These are phyloP conservation scores for Diorhabda elongata DNA, from an alignment of 1,140 invertebrate genomes.

Conservation along the genomic window DNA sequence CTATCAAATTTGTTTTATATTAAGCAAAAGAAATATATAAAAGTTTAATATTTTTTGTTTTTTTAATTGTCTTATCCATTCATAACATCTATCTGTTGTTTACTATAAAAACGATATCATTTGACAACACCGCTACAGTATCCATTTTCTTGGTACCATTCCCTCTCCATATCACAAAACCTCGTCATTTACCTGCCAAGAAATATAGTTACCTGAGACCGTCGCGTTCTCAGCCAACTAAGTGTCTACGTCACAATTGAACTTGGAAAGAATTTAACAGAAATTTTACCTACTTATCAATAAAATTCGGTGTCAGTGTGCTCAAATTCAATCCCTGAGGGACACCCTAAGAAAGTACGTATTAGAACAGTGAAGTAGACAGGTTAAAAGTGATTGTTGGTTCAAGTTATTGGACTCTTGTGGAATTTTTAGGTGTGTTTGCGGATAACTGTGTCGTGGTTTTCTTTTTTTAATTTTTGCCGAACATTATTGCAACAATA, in stretches of 20 bases:
- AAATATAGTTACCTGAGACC: slow-evolving; percentile 17
- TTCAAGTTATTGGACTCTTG: background rate
- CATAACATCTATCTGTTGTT: too few relatives aligned
- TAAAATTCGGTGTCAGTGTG: background rate
- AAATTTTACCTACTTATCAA: slow-evolving; percentile 3
- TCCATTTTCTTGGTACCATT: background rate
- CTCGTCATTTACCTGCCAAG: slow-evolving; percentile 15
- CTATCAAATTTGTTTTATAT: too few relatives aligned
- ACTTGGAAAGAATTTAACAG: slow-evolving; percentile 9
- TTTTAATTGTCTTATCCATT: too few relatives aligned
- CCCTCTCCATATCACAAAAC: slow-evolving; percentile 1
- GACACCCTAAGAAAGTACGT: background rate
- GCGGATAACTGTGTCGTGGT: slow-evolving; percentile 14
- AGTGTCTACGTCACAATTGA: slow-evolving; percentile 13
- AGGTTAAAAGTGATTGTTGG: slow-evolving; percentile 4
- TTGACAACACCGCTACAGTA: background rate
- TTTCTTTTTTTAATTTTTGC: slow-evolving; percentile 11
- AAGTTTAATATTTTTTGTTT: too few relatives aligned
- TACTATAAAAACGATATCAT: too few relatives aligned
- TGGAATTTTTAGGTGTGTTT: slow-evolving; percentile 18
- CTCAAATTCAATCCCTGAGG: slow-evolving; percentile 8
- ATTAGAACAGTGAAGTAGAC: background rate
- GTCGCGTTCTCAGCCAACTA: slow-evolving; percentile 11
- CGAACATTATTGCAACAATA: background rate
- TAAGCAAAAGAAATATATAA: too few relatives aligned